Evolutionary conservation across 1,140 invertebrate species (phyloP), one percentile per base, ranked within the genome.

Genomic region (Dreissena polymorpha): DNA sequence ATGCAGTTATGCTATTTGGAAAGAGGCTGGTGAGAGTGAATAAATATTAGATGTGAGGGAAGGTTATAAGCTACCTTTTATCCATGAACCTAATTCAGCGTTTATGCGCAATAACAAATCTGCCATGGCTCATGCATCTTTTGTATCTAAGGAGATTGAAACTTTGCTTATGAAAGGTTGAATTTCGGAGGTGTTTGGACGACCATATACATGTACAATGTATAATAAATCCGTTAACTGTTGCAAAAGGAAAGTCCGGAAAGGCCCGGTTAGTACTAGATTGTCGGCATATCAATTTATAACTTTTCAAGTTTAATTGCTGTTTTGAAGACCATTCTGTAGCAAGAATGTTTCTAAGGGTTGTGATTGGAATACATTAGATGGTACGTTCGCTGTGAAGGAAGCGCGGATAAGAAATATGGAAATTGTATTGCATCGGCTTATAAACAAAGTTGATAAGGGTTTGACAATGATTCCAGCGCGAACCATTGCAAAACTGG

Each of bases 151-250:
- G 12, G 64, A 67, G 23, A 67, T 67, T 21, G 25, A 67, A 27
- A 13, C 12, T 67, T 27, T n/a, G n/a, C n/a, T 67, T 67, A 27
- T 13, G 23, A 67, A 67, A 23, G 64, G 64, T 21, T 67, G 64
- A 14, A 23, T 67, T n/a, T 67, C 10, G 10, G 64, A 67, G 25
- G 64, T 67, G 13, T 12, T 10, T 27, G 25, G 12, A 21, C 18
- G 10, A 13, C 57, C 73, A n/a, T 63, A 18, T n/a, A n/a, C n/a
- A n/a, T n/a, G n/a, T n/a, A n/a, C n/a, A n/a, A n/a, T n/a, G n/a
- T 29, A 60, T 76, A 7, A 60, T 76, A 39, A 76, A 76, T 64
- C 73, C 73, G 27, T 65, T 76, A 49, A 76, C 73, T 14, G 73
- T 76, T 8, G 23, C 73, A 6, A 16, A 14, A 5, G 51, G 29